Conservation (phyloP, 2,888 invertebrate species). For the Chloromyia formosa region DNA sequence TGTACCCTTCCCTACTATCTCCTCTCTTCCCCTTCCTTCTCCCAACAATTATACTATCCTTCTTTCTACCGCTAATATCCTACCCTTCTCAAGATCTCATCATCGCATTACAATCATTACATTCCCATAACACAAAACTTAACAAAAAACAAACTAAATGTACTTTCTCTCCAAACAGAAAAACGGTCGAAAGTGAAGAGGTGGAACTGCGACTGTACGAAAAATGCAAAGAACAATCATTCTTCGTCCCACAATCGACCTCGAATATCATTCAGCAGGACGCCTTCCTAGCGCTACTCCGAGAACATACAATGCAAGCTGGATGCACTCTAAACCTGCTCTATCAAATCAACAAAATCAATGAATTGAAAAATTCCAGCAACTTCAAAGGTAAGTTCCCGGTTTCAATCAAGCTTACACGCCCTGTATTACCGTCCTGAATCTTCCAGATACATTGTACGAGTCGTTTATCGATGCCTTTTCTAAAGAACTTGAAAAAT, state of each 20-base stretch:
- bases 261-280: conserved; percentile 55
- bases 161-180: conserved; percentile 16
- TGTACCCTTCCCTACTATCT: too few species aligned
- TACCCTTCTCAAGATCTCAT: too few species aligned
- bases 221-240: conserved; percentile 55
- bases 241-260: conserved; percentile 53
- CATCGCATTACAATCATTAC: too few species aligned
- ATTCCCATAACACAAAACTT: too few species aligned
- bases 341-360: conserved; percentile 57
- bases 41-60: too few species aligned
- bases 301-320: conserved; percentile 58
- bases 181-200: conserved; percentile 49
- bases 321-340: conserved; percentile 60
- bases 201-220: conserved; percentile 53
- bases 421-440: not conserved
- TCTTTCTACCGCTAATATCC: too few species aligned
- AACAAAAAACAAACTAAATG: too few species aligned
- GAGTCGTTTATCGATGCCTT: conserved; percentile 28
- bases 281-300: conserved; percentile 56
- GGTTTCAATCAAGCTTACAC: not conserved
- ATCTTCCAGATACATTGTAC: conserved; percentile 35
- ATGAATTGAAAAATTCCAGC: conserved; percentile 55
- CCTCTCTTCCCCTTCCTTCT: too few species aligned
- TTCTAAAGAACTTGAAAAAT: conserved; percentile 14
- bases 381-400: conserved; percentile 52